Percentiles rank a stretch among this genome's conserved stretches.
Conservation (phyloP, 2,113 vertebrate genomes). For the Thinocorus orbignyianus region DNA sequence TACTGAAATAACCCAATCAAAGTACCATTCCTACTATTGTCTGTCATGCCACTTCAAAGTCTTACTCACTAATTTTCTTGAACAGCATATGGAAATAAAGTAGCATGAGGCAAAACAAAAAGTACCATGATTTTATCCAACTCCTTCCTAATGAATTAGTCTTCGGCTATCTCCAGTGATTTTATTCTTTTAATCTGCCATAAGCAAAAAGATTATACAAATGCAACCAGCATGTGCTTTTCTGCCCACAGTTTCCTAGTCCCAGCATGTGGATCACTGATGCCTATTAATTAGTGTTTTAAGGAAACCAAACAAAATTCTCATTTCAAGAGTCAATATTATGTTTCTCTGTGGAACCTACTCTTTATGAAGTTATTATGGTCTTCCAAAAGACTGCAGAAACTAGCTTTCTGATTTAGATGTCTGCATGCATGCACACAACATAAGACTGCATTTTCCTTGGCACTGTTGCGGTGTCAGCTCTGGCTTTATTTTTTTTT, state of each 20-base stretch:
- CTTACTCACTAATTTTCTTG: neutral
- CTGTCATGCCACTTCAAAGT: neutral
- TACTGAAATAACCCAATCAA: neutral
- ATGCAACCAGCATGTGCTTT: neutral
- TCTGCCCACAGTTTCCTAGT: neutral
- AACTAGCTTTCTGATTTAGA: neutral
- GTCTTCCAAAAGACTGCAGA: neutral
- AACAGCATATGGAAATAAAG: neutral
- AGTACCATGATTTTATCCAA: neutral
- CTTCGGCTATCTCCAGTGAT: neutral
- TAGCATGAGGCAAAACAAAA: neutral
- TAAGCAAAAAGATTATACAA: conserved; percentile 31
- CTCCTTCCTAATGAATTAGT: conserved; percentile 25
- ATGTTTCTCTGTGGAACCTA: neutral
- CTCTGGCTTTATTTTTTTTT: neutral
- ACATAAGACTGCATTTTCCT: neutral
- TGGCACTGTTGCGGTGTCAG: neutral
- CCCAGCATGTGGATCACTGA: neutral
- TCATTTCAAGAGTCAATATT: neutral
- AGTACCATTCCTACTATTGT: neutral
- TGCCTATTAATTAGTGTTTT: neutral
- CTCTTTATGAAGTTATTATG: neutral
- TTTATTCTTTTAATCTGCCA: conserved; percentile 5
- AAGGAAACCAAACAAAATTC: neutral
- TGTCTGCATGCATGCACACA: neutral